These are phyloP conservation scores for Corbicula japonica DNA, from an alignment of 2,888 invertebrate genomes.

Conservation along the genomic window DNA sequence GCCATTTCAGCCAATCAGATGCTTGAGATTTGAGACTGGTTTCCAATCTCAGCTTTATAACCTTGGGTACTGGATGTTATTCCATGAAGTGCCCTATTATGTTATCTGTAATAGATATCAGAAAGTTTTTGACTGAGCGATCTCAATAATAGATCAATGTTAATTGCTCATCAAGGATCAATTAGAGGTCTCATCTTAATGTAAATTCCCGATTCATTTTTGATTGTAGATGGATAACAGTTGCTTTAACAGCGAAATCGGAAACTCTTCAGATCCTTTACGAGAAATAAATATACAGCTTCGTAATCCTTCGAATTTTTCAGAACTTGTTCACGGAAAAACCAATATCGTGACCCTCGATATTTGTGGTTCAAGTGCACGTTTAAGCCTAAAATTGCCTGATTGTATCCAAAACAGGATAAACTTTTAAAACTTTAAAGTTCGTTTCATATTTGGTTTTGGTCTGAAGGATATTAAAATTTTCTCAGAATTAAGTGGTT, in stretches of 20 bases:
- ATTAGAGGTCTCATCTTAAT: not conserved
- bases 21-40: not conserved
- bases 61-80: not conserved
- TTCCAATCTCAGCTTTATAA: not conserved
- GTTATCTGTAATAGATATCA: not conserved
- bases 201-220: not conserved
- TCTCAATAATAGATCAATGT: not conserved
- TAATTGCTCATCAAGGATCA: not conserved
- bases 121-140: not conserved
- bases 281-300: not conserved
- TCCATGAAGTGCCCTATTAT: no score
- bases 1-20: not conserved
- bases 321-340: no score
- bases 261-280: not conserved
- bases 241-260: not conserved
- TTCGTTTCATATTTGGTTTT: no score
- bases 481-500: no score
- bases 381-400: no score
- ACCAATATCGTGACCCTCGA: no score
- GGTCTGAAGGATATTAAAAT: no score
- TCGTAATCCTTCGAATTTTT: no score
- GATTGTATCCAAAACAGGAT: no score
- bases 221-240: not conserved
- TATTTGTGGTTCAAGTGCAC: no score
- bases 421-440: no score